Evolutionary conservation across 2,888 invertebrate species (phyloP).

Genomic region (Amphiduros pacificus): DNA sequence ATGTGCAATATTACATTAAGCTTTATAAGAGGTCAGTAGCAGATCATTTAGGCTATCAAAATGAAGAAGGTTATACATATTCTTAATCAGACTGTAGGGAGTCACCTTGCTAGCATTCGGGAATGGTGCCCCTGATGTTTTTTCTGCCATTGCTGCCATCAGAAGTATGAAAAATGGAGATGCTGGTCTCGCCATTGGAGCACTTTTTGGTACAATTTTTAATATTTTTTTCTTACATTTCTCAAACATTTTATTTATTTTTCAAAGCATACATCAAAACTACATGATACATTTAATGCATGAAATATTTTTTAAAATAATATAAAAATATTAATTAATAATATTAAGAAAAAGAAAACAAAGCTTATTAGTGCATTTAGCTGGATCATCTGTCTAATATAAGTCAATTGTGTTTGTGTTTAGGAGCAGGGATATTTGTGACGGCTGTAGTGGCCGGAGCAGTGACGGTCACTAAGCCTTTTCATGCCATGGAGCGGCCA

Average conservation of each 20-base stretch:
- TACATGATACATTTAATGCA: too few species aligned
- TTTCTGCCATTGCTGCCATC: constrained; percentile 67
- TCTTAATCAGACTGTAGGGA: constrained; percentile 58
- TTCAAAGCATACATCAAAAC: too few species aligned
- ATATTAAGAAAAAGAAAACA: too few species aligned
- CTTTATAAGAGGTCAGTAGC: too few species aligned
- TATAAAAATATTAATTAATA: too few species aligned
- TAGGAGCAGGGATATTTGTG: constrained; percentile 69
- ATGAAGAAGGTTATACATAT: not conserved
- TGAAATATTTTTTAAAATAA: too few species aligned
- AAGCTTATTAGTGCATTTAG: too few species aligned
- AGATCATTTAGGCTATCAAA: not conserved
- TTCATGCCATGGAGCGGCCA: constrained; percentile 62
- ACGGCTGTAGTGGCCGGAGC: constrained; percentile 67
- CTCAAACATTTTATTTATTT: too few species aligned
- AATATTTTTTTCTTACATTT: too few species aligned
- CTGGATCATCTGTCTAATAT: too few species aligned
- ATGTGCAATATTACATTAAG: too few species aligned
- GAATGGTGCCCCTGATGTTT: constrained; percentile 73
- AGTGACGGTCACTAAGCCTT: constrained; percentile 65
- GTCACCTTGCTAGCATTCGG: constrained; percentile 74
- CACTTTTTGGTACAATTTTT: constrained; percentile 42
- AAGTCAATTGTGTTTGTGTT: too few species aligned
- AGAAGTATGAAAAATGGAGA: constrained; percentile 57
- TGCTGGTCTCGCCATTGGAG: constrained; percentile 57